These are phyloP conservation scores for Nomada fucata DNA, from an alignment of 2,888 invertebrate species.

Conservation along the genomic window DNA sequence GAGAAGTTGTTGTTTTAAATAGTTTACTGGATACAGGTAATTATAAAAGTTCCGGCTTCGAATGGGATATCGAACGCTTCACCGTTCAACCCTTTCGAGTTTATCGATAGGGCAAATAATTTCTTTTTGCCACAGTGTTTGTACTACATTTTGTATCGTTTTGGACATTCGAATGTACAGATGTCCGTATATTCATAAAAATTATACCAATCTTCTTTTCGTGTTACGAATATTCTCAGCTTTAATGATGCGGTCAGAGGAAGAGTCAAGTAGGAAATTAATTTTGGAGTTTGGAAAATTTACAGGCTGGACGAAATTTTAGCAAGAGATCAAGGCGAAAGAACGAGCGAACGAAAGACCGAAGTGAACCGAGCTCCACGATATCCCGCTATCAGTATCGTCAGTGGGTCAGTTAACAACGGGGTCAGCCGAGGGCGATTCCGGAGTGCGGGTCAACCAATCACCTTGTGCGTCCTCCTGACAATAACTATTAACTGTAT, in stretches of 20 bases:
- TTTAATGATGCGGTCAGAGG: no score
- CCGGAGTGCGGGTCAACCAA: conserved; percentile 72
- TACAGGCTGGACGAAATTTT: not conserved
- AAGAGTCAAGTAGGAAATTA: no score
- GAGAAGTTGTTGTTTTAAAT: conserved; percentile 9
- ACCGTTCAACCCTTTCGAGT: no score
- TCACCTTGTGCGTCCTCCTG: conserved; percentile 57
- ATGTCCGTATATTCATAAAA: no score
- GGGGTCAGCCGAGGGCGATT: conserved; percentile 76
- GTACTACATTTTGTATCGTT: no score
- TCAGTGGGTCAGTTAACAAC: conserved; percentile 76
- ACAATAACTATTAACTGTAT: conserved; percentile 69
- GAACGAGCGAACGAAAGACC: conserved; percentile 45
- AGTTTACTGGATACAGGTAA: not conserved
- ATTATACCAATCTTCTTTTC: no score
- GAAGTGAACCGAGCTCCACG: conserved; percentile 43
- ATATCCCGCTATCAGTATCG: conserved; percentile 69
- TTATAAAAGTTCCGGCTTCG: not conserved
- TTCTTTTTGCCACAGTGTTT: no score
- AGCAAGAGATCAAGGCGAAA: not conserved
- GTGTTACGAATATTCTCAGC: no score
- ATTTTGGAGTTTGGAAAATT: not conserved
- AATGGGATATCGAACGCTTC: not conserved
- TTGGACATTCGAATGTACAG: no score
- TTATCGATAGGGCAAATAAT: no score